Evolutionary conservation across 2,113 vertebrate species (phyloP).

Genomic region (Strix aluco): DNA sequence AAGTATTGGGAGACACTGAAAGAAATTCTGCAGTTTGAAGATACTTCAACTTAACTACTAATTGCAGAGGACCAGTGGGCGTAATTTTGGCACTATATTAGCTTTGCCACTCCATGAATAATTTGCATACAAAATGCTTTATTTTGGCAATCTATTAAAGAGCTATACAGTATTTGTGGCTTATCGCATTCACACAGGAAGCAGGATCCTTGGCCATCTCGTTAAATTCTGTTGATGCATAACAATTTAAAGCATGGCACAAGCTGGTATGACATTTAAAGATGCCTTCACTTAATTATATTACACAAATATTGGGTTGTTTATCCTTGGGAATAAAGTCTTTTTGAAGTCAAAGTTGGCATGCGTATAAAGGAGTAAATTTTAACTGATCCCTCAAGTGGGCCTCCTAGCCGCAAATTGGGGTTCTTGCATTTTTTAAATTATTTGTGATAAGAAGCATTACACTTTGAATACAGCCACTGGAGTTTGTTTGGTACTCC

Average conservation of each 20-base stretch:
- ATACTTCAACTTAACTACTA: constrained; percentile 91
- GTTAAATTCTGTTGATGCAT: constrained; percentile 99
- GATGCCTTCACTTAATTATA: constrained; percentile 99
- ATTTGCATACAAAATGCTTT: constrained; percentile 99
- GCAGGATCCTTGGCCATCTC: constrained; percentile 99
- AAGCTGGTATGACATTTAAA: constrained; percentile 99
- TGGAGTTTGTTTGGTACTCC: constrained; percentile 66
- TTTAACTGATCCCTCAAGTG: constrained; percentile 82
- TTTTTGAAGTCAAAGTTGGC: constrained; percentile 99
- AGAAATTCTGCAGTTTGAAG: constrained; percentile 79
- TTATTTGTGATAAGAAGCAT: constrained; percentile 75
- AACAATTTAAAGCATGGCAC: constrained; percentile 99
- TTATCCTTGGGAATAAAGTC: constrained; percentile 99
- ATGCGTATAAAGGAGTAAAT: constrained; percentile 88
- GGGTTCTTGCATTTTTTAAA: constrained; percentile 74
- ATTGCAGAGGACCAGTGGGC: constrained; percentile 94
- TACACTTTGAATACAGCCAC: constrained; percentile 68
- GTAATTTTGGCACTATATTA: constrained; percentile 92
- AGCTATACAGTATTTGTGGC: constrained; percentile 97
- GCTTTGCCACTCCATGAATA: constrained; percentile 98
- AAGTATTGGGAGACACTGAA: constrained; percentile 73
- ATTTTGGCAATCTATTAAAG: constrained; percentile 99
- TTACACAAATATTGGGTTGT: constrained; percentile 99
- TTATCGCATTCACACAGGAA: constrained; percentile 99
- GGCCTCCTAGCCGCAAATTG: constrained; percentile 78